Conservation (phyloP, 2,113 vertebrate species). For the Phoxinus phoxinus region DNA sequence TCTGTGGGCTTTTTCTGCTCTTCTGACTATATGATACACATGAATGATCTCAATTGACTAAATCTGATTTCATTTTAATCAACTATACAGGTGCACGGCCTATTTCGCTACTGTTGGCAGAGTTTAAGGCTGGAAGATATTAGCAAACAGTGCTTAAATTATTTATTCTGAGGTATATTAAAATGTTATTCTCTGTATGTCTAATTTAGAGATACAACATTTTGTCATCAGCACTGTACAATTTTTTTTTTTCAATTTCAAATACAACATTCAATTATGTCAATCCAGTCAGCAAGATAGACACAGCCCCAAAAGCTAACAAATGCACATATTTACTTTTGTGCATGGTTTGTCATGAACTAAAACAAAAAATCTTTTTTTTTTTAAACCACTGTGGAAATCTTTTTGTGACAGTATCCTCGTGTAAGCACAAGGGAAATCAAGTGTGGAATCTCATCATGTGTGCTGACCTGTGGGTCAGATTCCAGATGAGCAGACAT, state of each 20-base stretch:
- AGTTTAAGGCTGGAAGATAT: not conserved
- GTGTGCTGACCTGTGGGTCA: slow-evolving; percentile 2
- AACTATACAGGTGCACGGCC: not conserved
- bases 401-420: not conserved
- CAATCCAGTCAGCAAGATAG: not conserved
- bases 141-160: not conserved
- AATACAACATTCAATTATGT: not conserved
- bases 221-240: not conserved
- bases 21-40: not conserved
- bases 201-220: not conserved
- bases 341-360: not conserved
- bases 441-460: slow-evolving; percentile 2
- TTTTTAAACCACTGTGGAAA: not conserved
- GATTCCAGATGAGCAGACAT: not conserved
- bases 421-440: not conserved
- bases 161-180: not conserved
- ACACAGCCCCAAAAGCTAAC: no score
- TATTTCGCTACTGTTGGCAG: not conserved
- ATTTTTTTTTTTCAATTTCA: no score
- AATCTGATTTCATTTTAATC: not conserved
- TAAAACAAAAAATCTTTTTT: not conserved
- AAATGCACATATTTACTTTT: no score
- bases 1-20: not conserved
- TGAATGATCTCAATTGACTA: not conserved
- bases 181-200: not conserved